A percentile compares a stretch with the other conserved stretches of the same genome.
These are phyloP conservation scores for Lepus europaeus DNA, from an alignment of 2,113 vertebrate genomes.

Conservation along the genomic window DNA sequence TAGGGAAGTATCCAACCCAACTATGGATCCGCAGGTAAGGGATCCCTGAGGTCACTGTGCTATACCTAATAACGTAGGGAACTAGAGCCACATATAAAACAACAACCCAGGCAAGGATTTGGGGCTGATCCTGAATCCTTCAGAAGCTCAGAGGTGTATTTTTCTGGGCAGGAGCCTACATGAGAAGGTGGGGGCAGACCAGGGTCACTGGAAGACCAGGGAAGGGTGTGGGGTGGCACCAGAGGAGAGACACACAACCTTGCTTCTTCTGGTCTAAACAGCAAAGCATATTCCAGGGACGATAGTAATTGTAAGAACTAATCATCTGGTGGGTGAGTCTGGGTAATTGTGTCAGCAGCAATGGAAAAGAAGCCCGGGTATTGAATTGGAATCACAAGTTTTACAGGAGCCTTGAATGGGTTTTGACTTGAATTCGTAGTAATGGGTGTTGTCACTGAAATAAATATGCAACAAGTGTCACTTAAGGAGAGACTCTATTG, in stretches of 20 bases:
- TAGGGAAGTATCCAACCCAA: neutral
- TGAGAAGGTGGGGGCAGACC: neutral
- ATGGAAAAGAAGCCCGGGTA: neutral
- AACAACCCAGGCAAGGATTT: neutral
- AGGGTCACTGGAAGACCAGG: neutral
- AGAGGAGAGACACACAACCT: neutral
- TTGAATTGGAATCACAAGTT: neutral
- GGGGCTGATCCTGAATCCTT: neutral
- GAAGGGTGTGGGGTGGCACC: too few relatives aligned
- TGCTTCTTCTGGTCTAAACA: neutral
- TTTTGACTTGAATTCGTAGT: neutral
- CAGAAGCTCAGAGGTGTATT: neutral
- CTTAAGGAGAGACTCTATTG: slow-evolving; percentile 32
- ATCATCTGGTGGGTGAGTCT: neutral
- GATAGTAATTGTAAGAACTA: neutral
- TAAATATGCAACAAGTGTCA: neutral
- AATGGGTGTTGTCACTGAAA: neutral
- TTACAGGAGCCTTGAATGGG: neutral
- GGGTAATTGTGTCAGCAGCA: neutral
- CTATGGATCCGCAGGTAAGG: neutral
- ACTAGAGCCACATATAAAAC: neutral
- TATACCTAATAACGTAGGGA: neutral
- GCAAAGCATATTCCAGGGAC: neutral
- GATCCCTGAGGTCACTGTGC: neutral
- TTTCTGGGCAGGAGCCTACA: neutral